Evolutionary conservation across 2,888 invertebrate genomes (phyloP).

Genomic region (Stenodera caucasica): DNA sequence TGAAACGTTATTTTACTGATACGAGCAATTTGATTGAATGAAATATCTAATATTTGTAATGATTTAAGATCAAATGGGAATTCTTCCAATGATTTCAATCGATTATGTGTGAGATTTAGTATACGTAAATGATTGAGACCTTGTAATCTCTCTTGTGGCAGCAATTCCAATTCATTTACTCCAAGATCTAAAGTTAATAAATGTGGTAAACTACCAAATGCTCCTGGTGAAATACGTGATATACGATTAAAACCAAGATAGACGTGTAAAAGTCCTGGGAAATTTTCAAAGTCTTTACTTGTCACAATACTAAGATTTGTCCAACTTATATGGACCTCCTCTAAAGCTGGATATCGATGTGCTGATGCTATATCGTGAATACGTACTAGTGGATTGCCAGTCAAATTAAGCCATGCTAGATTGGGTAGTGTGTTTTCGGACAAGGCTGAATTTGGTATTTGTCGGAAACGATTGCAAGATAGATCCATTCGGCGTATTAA

Average conservation of each 20-base stretch:
- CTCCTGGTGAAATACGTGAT: conserved; percentile 79
- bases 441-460: conserved; percentile 76
- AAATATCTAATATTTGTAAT: conserved; percentile 78
- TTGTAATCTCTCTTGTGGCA: conserved; percentile 82
- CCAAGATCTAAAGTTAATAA: conserved; percentile 79
- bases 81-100: conserved; percentile 77
- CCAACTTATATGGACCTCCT: conserved; percentile 76
- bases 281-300: conserved; percentile 82
- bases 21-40: conserved; percentile 79
- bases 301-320: conserved; percentile 83
- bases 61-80: conserved; percentile 77
- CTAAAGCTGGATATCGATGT: conserved; percentile 74
- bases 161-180: conserved; percentile 77
- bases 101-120: conserved; percentile 83
- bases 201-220: conserved; percentile 76
- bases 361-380: conserved; percentile 72
- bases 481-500: conserved; percentile 75
- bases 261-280: conserved; percentile 75
- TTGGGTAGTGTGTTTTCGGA: conserved; percentile 74
- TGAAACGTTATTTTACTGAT: conserved; percentile 76
- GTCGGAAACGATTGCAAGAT: conserved; percentile 76
- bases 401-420: conserved; percentile 77
- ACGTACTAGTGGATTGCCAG: conserved; percentile 76
- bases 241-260: conserved; percentile 74
- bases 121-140: conserved; percentile 72